A percentile compares a stretch with the other conserved stretches of the same genome.
These are phyloP conservation scores for Tenodera sinensis DNA, from an alignment of 2,888 invertebrate genomes.

Conservation along the genomic window DNA sequence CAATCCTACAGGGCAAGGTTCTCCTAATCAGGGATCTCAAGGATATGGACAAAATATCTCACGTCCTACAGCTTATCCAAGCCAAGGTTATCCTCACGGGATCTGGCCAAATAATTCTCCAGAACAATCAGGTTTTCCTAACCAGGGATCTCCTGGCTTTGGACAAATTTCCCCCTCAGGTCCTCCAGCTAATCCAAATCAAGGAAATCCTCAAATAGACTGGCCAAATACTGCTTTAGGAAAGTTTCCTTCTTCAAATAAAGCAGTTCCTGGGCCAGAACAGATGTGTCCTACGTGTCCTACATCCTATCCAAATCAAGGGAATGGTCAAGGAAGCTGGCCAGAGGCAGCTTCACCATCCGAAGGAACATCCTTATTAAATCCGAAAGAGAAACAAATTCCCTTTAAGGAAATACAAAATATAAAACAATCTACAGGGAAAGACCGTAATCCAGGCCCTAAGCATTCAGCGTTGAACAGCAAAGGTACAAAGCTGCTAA, in stretches of 20 bases:
- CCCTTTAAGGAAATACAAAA: no score
- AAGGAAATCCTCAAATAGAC: neutral
- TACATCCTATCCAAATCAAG: neutral
- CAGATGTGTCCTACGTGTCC: neutral
- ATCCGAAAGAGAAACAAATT: no score
- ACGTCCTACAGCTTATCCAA: no score
- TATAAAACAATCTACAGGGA: neutral
- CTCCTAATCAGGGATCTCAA: no score
- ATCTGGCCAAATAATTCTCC: neutral
- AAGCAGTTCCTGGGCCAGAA: no score
- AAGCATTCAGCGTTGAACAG: neutral
- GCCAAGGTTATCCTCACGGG: neutral
- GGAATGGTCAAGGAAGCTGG: neutral
- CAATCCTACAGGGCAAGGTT: no score
- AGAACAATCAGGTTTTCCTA: neutral
- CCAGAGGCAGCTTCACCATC: neutral
- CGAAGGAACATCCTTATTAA: no score
- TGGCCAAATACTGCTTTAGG: neutral
- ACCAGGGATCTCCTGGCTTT: neutral
- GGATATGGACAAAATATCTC: no score
- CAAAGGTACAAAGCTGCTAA: no score
- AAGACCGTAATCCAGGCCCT: neutral
- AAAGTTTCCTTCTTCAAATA: no score
- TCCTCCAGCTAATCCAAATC: neutral
- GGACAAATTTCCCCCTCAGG: no score